A percentile compares a stretch with the other conserved stretches of the same genome.
phyloP scores from a whole-genome alignment of 2,888 invertebrate genomes.

The Drosophila paranaensis region DNA sequence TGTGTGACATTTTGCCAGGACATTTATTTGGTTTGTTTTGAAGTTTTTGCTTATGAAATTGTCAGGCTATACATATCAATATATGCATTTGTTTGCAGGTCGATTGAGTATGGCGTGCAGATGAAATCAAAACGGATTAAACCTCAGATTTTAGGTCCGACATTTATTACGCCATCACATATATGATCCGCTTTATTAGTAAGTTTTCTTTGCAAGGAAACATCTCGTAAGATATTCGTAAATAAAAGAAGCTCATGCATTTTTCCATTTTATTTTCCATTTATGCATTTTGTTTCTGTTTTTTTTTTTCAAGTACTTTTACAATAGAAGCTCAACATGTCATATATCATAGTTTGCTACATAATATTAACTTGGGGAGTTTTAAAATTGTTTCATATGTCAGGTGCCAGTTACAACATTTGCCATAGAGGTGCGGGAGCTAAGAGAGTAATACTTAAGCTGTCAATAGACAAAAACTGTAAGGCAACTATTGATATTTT shows the following conservation, averaged over 20 bases:
- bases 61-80: constrained; percentile 20
- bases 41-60: constrained; percentile 52
- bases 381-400: background rate
- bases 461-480: constrained; percentile 35
- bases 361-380: constrained; percentile 31
- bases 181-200: no score
- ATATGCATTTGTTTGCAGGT: background rate
- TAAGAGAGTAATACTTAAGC: constrained; percentile 53
- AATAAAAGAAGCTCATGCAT: background rate
- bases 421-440: constrained; percentile 38
- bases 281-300: constrained; percentile 6
- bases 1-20: constrained; percentile 25
- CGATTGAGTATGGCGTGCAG: constrained; percentile 5
- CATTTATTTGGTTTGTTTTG: constrained; percentile 73
- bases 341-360: constrained; percentile 33
- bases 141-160: background rate
- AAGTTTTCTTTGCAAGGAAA: no score
- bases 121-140: constrained; percentile 4
- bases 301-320: constrained; percentile 33
- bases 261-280: constrained; percentile 12
- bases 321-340: constrained; percentile 28
- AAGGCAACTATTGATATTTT: background rate
- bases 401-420: constrained; percentile 67
- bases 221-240: no score
- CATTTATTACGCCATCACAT: background rate